Percentiles rank a stretch among this genome's conserved stretches.
These are phyloP conservation scores for Xanthia icteritia DNA, from an alignment of 2,888 invertebrate species.

Conservation along the genomic window DNA sequence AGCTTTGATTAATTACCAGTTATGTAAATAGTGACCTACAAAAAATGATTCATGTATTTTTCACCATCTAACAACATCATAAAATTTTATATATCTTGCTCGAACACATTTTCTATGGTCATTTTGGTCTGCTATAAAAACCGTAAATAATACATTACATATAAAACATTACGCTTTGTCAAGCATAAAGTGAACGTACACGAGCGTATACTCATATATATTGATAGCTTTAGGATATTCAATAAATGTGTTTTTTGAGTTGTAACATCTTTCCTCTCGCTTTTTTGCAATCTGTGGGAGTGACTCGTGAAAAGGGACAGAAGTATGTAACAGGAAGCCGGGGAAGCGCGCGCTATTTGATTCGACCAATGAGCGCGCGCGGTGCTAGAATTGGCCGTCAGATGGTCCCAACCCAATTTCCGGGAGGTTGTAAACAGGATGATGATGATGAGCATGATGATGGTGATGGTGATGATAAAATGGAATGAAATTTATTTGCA, in stretches of 20 bases:
- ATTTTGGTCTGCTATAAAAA: neutral
- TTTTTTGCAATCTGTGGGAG: too few relatives aligned
- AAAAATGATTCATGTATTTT: neutral
- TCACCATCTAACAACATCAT: neutral
- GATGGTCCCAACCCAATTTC: too few relatives aligned
- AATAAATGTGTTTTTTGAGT: neutral
- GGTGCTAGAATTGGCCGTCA: too few relatives aligned
- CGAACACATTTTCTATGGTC: neutral
- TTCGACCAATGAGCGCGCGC: too few relatives aligned
- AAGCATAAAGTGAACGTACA: neutral
- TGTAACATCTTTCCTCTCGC: too few relatives aligned
- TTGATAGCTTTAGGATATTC: neutral
- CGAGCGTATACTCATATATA: neutral
- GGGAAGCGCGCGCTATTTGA: too few relatives aligned
- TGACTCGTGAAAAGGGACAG: too few relatives aligned
- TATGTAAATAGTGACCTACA: neutral
- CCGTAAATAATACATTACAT: constrained; percentile 8
- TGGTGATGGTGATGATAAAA: too few relatives aligned
- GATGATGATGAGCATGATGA: too few relatives aligned
- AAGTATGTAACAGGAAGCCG: too few relatives aligned
- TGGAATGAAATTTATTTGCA: too few relatives aligned
- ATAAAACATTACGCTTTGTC: neutral
- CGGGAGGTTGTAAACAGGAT: too few relatives aligned
- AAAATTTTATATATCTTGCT: neutral
- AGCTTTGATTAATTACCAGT: neutral